Percentiles rank a stretch among this genome's conserved stretches.
Conservation (phyloP, 2,888 invertebrate species). For the Hydrotaea diabolus region DNA sequence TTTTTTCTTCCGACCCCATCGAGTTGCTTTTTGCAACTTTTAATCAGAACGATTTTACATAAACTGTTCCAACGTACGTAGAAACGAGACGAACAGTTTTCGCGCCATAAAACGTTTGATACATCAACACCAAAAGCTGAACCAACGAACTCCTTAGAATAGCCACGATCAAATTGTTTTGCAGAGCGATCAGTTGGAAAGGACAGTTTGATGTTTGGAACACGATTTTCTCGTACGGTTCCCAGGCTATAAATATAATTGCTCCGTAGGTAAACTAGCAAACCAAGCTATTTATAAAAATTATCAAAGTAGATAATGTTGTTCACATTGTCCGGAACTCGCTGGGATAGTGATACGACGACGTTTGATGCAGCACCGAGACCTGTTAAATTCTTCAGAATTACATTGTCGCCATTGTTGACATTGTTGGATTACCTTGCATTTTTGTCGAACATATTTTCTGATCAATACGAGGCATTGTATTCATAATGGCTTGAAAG, state of each 20-base stretch:
- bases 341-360: slow-evolving; percentile 28
- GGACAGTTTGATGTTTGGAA: slow-evolving; percentile 41
- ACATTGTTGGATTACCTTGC: no score
- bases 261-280: slow-evolving; percentile 32
- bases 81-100: slow-evolving; percentile 83
- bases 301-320: no score
- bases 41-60: slow-evolving; percentile 89
- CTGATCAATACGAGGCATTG: neutral
- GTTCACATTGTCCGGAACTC: no score
- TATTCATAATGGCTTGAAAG: neutral
- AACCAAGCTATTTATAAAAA: slow-evolving; percentile 39
- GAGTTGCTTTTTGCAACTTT: slow-evolving; percentile 25
- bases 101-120: slow-evolving; percentile 42
- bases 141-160: slow-evolving; percentile 27
- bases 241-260: slow-evolving; percentile 48
- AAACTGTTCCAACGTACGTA: slow-evolving; percentile 86
- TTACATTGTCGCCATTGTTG: slow-evolving; percentile 44
- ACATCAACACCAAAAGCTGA: slow-evolving; percentile 41
- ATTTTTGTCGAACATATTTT: slow-evolving; percentile 47
- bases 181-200: slow-evolving; percentile 12
- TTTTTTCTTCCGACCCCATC: slow-evolving; percentile 38
- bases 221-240: slow-evolving; percentile 37
- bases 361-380: slow-evolving; percentile 39
- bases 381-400: slow-evolving; percentile 20
- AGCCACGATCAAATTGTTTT: neutral